Percentiles rank a stretch among this genome's conserved stretches.
phyloP scores from a whole-genome alignment of 2,113 vertebrate genomes.

The Orcinus orca region DNA sequence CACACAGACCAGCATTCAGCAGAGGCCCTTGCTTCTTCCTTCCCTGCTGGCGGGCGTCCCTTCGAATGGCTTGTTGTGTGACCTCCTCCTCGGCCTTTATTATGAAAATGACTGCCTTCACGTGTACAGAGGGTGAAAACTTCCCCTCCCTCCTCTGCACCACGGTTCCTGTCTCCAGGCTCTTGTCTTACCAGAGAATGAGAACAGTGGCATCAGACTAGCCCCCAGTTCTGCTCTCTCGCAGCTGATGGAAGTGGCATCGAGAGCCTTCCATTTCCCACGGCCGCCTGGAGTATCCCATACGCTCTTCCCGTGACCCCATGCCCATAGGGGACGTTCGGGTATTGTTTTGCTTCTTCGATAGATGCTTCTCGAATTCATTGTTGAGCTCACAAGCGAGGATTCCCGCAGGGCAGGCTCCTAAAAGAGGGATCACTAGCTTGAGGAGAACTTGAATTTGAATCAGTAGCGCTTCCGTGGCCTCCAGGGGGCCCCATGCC shows the following conservation, averaged over 20 bases:
- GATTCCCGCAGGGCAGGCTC: neutral
- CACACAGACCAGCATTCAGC: too few relatives aligned
- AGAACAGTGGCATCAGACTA: neutral
- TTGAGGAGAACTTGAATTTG: neutral
- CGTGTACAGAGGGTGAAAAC: neutral
- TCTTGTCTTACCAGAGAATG: neutral
- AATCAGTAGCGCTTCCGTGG: accelerated
- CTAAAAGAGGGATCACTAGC: neutral
- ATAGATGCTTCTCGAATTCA: neutral
- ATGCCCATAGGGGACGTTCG: too few relatives aligned
- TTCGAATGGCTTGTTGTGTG: neutral
- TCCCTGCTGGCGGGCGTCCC: neutral
- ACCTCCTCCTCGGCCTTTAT: neutral
- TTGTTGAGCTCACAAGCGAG: neutral
- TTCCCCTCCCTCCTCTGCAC: too few relatives aligned
- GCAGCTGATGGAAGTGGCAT: neutral
- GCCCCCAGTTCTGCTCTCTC: neutral
- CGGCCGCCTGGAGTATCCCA: neutral
- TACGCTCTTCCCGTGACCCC: neutral
- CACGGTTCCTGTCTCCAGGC: neutral
- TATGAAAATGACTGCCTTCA: neutral
- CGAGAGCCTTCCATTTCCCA: neutral
- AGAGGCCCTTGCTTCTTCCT: neutral
- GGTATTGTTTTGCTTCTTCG: neutral
- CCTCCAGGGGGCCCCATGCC: neutral